phyloP scores from a whole-genome alignment of 2,113 vertebrate species.

The Microcebus jonahi region DNA sequence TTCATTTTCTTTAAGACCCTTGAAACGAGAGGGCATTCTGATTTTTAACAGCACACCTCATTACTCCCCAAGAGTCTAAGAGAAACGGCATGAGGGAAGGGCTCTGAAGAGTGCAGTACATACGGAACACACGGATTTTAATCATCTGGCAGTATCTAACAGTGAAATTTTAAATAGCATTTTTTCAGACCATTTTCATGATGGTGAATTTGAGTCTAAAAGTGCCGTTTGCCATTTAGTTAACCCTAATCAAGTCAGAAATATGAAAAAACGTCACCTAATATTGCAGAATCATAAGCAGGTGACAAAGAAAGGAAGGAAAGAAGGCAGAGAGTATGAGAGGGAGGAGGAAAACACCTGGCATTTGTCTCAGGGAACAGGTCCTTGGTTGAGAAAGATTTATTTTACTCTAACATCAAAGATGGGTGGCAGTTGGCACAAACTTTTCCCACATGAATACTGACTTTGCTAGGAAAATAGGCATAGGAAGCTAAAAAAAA shows the following conservation, averaged over 20 bases:
- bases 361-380: background rate
- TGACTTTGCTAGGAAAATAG: slow-evolving; percentile 5
- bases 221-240: background rate
- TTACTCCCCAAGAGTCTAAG: background rate
- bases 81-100: background rate
- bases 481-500: background rate
- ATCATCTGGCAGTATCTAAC: background rate
- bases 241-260: background rate
- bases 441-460: background rate
- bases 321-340: background rate
- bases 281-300: background rate
- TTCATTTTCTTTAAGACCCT: background rate
- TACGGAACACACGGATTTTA: background rate
- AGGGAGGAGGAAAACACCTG: background rate
- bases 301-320: no score
- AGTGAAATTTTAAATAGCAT: background rate
- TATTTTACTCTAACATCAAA: slow-evolving; percentile 6
- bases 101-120: rapidly evolving
- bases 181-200: background rate
- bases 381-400: background rate
- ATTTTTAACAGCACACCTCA: background rate
- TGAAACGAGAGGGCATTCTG: background rate
- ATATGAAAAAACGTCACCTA: background rate
- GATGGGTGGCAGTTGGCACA: background rate
- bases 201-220: background rate